Base-by-base conservation (phyloP, 1,140 invertebrate species). In the Drosophila parvula region DNA sequence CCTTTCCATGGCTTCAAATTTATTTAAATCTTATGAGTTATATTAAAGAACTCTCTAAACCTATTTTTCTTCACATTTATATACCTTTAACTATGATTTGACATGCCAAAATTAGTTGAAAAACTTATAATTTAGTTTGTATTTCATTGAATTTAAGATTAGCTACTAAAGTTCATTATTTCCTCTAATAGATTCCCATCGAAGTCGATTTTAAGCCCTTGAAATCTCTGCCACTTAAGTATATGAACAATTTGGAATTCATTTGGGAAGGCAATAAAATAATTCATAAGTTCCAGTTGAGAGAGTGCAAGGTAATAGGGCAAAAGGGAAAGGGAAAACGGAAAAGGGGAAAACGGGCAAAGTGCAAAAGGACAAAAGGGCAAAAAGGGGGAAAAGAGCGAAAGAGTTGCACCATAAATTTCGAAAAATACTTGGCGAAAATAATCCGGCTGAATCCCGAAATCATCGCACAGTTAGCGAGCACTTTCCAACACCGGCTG, bases 391-490 rank as follows among this genome's bases (percentile, higher is more conserved):
- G 18, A 16, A 55, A 27, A 47, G 59, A 47, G 58, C 43, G 18
- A 16, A 55, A 27, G 67, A 56, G 40, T 45, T 38, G 41, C 16
- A 16, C 34, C 43, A 70, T 73, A 73, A 73, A 73, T 73, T 73
- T 69, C 16, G 30, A 43, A 73, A 71, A 71, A 71, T 41, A 73
- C 67, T 73, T 73, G 69, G 69, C 44, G 60, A 64, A 75, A 75
- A 48, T 60, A 76, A 76, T 76, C 73, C 53, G 48, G 30, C 27
- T 10, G 61, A 76, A 64, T 76, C 45, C 61, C 51, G 18, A 71
- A 75, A 76, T 76, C 45, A 76, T 75, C 47, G 74, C 62, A 68
- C 73, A 76, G 61, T 67, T 76, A 59, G 71, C 61, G 10, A 51
- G 41, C 36, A 74, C 40, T 74, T 76, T 48, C 47, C 71, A 51